Base-by-base conservation (phyloP, 2,797 vertebrate genomes). In the Danio albolineatus region DNA sequence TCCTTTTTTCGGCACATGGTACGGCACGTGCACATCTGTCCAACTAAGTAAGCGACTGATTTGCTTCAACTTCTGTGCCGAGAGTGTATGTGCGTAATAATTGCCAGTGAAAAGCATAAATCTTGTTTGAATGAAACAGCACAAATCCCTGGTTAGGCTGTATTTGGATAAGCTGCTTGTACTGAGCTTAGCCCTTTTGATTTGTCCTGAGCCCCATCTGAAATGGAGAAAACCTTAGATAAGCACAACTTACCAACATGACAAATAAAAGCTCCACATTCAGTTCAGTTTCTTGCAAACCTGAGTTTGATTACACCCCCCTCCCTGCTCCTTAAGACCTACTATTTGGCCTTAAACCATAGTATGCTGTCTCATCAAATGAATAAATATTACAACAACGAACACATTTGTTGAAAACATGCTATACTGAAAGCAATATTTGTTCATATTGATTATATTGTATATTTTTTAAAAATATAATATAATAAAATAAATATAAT, bases 101-200 rank as follows among this genome's bases (percentile, higher is more conserved):
- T 89, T 88, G 87, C 86, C 88, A 89, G 87, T 89, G 86, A 90
- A 91, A 91, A 90, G 86, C 83, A 82, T 86, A 85, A 91, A 91
- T 89, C 89, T 88, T 87, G 81, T 91, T 90, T 87, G 86, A 80
- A 83, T 80, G 73, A 88, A 86, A 89, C 89, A 78, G 89, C 88
- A 88, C 86, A 89, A 90, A 91, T 90, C 87, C 89, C 73, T 84
- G 84, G 84, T 90, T 82, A 83, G 83, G 85, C 87, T 82, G 86
- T 77, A 84, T 87, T 76, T 82, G 81, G 85, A 82, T 91, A 91
- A 92, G 91, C 90, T 90, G 89, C 88, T 90, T 84, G 87, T 83
- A 82, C 81, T 65, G 59, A 87, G 86, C 82, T 90, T 89, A 85
- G 87, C 81, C 77, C 60, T 84, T 86, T 83, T 87, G 86, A 88